A percentile compares a stretch with the other conserved stretches of the same genome.
phyloP scores from a whole-genome alignment of 1,140 invertebrate species.

The Caligus rogercresseyi region DNA sequence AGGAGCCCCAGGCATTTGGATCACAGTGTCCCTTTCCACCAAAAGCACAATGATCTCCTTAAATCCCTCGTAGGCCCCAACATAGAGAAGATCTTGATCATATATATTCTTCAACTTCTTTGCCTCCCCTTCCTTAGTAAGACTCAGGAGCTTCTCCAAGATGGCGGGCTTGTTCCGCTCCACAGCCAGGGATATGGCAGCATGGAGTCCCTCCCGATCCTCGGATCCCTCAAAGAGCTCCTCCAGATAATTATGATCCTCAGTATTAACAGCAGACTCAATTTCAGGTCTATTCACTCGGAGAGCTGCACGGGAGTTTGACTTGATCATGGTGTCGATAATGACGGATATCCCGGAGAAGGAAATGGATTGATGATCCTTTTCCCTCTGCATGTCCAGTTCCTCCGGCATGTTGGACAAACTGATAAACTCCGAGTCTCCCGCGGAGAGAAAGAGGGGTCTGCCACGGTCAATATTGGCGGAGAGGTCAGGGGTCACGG shows the following conservation, averaged over 20 bases:
- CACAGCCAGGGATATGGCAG: not conserved
- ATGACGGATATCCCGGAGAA: not conserved
- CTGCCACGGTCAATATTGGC: not conserved
- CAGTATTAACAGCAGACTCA: not conserved
- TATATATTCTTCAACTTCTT: not conserved
- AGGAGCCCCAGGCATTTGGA: too few relatives aligned
- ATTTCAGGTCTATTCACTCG: not conserved
- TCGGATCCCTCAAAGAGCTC: not conserved
- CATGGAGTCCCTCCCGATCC: not conserved
- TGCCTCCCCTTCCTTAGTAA: too few relatives aligned
- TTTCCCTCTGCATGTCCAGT: not conserved
- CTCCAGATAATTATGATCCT: not conserved
- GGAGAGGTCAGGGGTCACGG: not conserved
- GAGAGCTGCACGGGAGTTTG: not conserved
- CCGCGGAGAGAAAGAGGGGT: not conserved
- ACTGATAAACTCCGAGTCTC: not conserved
- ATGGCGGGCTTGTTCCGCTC: not conserved
- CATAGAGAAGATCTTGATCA: not conserved
- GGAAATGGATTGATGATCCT: not conserved
- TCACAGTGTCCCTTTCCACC: not conserved
- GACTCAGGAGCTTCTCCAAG: not conserved
- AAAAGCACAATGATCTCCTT: not conserved
- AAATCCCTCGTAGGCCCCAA: not conserved
- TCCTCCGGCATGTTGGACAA: not conserved
- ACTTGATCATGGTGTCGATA: not conserved